Evolutionary conservation across 2,113 vertebrate species (phyloP).

Genomic region (Oostethus manadensis): DNA sequence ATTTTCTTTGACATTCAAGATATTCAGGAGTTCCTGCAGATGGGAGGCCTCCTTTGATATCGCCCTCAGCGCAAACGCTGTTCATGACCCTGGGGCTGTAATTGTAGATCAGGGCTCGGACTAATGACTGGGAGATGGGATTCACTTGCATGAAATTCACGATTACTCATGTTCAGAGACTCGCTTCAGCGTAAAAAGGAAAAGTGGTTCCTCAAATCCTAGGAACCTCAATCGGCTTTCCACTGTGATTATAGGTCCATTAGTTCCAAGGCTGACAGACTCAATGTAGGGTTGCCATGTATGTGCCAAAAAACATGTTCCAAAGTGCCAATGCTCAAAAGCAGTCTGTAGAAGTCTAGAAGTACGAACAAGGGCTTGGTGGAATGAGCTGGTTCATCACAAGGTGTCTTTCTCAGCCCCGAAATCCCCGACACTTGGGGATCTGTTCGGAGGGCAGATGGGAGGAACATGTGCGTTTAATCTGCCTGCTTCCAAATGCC

Average conservation of each 20-base stretch:
- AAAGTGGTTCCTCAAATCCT: slow-evolving; percentile 14
- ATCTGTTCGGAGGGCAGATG: slow-evolving; percentile 69
- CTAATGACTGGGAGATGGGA: slow-evolving; percentile 40
- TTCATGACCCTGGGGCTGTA: slow-evolving; percentile 22
- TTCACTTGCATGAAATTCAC: slow-evolving; percentile 57
- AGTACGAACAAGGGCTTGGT: slow-evolving; percentile 23
- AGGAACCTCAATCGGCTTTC: slow-evolving; percentile 31
- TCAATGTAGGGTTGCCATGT: slow-evolving; percentile 16
- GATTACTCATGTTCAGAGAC: slow-evolving; percentile 58
- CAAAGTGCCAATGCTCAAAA: slow-evolving; percentile 36
- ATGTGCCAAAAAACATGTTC: slow-evolving; percentile 33
- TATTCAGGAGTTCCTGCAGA: slow-evolving; percentile 13
- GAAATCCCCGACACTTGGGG: slow-evolving; percentile 78
- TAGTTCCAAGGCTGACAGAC: slow-evolving; percentile 40
- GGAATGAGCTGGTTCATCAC: slow-evolving; percentile 51
- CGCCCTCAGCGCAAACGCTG: slow-evolving; percentile 13
- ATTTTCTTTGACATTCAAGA: slow-evolving; percentile 18
- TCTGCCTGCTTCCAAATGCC: slow-evolving; percentile 79
- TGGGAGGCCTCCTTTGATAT: slow-evolving; percentile 24
- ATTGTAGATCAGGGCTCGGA: slow-evolving; percentile 25
- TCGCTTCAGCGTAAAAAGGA: slow-evolving; percentile 16
- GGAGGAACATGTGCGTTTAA: slow-evolving; percentile 79
- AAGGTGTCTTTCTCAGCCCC: slow-evolving; percentile 59
- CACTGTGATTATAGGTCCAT: slow-evolving; percentile 36
- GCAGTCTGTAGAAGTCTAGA: slow-evolving; percentile 35